Conservation (phyloP, 2,797 vertebrate genomes). For the Rhinogobio ventralis region DNA sequence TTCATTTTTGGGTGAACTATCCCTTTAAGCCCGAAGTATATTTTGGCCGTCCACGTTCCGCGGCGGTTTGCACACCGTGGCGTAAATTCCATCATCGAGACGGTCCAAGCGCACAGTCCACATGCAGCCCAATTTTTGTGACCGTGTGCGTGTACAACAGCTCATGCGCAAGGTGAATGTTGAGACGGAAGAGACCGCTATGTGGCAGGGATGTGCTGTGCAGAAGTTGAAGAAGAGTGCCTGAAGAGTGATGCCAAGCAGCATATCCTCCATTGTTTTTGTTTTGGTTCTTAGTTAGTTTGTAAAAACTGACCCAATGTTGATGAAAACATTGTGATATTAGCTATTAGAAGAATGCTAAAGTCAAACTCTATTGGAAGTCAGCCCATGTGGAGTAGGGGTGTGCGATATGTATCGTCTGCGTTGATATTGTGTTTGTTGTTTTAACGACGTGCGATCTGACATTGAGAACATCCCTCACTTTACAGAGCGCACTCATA, state of each 20-base stretch:
- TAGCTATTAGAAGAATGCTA: background rate
- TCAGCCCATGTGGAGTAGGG: too few relatives aligned
- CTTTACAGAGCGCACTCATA: too few relatives aligned
- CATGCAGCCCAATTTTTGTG: background rate
- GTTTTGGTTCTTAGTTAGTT: too few relatives aligned
- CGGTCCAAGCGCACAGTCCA: background rate
- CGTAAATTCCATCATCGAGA: background rate
- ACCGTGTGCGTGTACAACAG: background rate
- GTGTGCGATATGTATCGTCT: too few relatives aligned
- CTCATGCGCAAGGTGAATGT: background rate
- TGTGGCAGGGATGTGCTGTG: background rate
- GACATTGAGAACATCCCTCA: too few relatives aligned
- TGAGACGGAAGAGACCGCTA: background rate
- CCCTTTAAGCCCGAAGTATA: background rate
- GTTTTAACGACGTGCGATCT: too few relatives aligned
- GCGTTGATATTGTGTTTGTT: too few relatives aligned
- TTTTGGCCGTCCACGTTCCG: rapidly evolving
- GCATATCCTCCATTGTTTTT: background rate
- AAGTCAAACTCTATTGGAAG: background rate
- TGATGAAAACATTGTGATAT: background rate
- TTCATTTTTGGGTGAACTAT: too few relatives aligned
- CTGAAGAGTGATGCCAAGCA: background rate
- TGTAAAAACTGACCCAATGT: background rate
- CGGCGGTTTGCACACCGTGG: background rate
- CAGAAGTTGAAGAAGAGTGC: background rate